Evolutionary conservation across 2,113 vertebrate genomes (phyloP), one percentile per base, ranked within the genome.

Genomic region (Pachycephala philippinensis): DNA sequence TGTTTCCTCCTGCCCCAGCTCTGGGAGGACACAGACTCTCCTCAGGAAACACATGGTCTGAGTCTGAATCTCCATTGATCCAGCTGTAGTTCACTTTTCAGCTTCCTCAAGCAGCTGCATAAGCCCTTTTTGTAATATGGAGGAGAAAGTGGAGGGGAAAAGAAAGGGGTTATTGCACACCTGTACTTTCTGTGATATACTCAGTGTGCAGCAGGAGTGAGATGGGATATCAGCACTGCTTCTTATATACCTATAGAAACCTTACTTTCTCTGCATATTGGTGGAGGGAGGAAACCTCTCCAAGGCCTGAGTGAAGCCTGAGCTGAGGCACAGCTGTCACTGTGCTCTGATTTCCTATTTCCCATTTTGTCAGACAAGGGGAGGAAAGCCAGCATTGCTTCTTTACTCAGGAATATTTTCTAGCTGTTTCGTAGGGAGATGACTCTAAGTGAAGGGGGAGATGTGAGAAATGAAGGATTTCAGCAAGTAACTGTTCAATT

Each of bases 11-110:
- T 88, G 64, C 19, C 22, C 28, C 49, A 24, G 60, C 65, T 30
- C 69, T 49, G 65, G 45, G 66, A 20, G 26, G 4, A 42, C n/a
- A 2, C 6, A 7, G 23, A 18, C 15, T 95, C 40, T 28, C 11
- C 35, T 50, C 1, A 0, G 13, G 6, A 24, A 63, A 21, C 15
- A 27, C 1, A 0, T 39, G 57, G 3, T 33, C 37, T 18, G 47
- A 61, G 31, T 26, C 54, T 74, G 52, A 45, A 45, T 53, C 54
- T 39, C 2, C 0, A 5, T 0, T 60, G 66, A 82, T 4, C 15
- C 26, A 52, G 20, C 45, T 52, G 22, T 2, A 22, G 33, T 33
- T 47, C 52, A 19, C 52, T 91, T 72, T 64, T 56, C 24, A 57
- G 20, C 63, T 84, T 70, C 40, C n/a, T 57, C 6, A 1, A 33